Percentiles rank a stretch among this genome's conserved stretches.
These are phyloP conservation scores for Brachionus rotundiformis DNA, from an alignment of 1,140 invertebrate species.

Conservation along the genomic window DNA sequence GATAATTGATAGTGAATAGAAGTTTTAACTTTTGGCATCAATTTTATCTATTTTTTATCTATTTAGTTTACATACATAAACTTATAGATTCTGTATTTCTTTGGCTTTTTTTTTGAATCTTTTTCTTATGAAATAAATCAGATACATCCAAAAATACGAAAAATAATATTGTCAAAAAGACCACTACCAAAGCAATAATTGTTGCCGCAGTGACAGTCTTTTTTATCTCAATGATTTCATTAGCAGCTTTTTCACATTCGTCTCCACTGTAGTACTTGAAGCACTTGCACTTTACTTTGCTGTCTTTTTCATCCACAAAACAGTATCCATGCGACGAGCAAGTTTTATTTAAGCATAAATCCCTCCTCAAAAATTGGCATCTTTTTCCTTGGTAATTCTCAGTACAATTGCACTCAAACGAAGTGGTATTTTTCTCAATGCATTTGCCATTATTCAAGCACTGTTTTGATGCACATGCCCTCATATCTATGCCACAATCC, in stretches of 20 bases:
- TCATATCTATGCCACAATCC: not conserved
- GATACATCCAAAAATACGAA: not conserved
- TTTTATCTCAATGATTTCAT: slow-evolving; percentile 10
- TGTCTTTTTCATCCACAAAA: not conserved
- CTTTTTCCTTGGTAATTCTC: not conserved
- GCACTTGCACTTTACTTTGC: not conserved
- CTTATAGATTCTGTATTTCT: not conserved
- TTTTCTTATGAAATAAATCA: not conserved
- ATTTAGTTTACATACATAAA: not conserved
- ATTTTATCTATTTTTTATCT: no score
- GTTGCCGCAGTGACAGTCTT: not conserved
- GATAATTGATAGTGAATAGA: no score
- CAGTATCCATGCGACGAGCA: not conserved
- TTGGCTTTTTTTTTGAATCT: not conserved
- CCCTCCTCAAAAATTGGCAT: not conserved
- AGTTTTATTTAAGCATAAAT: slow-evolving; percentile 1
- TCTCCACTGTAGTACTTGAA: not conserved
- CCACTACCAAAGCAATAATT: slow-evolving; percentile 14
- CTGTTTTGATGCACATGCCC: not conserved
- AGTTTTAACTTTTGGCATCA: no score
- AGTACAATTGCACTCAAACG: not conserved
- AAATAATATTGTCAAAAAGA: not conserved
- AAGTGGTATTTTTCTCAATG: not conserved
- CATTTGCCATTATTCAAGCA: slow-evolving; percentile 1
- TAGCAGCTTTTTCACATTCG: slow-evolving; percentile 8